Evolutionary conservation across 1,140 invertebrate species (phyloP).

Genomic region (Drosophila pandora): DNA sequence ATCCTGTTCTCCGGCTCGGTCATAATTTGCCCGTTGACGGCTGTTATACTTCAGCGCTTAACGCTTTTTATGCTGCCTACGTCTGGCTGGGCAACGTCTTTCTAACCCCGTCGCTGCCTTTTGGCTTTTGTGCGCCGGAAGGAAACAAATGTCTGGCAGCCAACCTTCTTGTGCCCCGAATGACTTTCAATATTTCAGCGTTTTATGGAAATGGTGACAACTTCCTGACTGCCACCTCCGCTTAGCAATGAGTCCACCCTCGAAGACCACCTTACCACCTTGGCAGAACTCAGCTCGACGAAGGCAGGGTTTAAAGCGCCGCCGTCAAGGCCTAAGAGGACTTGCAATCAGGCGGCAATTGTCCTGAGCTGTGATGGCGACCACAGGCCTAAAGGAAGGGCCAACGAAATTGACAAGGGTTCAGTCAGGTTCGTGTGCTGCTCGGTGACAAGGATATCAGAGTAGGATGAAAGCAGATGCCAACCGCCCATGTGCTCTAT

Average conservation of each 20-base stretch:
- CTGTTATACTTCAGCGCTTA: slow-evolving; percentile 67
- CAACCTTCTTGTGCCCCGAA: slow-evolving; percentile 56
- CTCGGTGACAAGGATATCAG: slow-evolving; percentile 16
- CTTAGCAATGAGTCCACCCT: slow-evolving; percentile 25
- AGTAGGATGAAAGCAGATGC: neutral
- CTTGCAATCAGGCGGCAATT: slow-evolving; percentile 51
- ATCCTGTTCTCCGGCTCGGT: slow-evolving; percentile 27
- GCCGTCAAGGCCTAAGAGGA: slow-evolving; percentile 21
- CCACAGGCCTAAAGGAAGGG: slow-evolving; percentile 23
- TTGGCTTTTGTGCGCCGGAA: slow-evolving; percentile 56
- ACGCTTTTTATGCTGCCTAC: slow-evolving; percentile 44
- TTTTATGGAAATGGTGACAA: slow-evolving; percentile 75
- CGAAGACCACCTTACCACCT: neutral
- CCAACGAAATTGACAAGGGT: slow-evolving; percentile 60
- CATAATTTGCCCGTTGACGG: slow-evolving; percentile 75
- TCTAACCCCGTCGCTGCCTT: slow-evolving; percentile 25
- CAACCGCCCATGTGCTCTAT: neutral
- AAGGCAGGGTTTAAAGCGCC: slow-evolving; percentile 44
- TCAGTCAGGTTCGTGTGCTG: slow-evolving; percentile 24
- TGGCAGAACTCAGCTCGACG: neutral
- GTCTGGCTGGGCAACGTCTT: neutral
- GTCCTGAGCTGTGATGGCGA: slow-evolving; percentile 40
- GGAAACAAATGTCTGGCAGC: slow-evolving; percentile 73
- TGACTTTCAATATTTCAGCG: slow-evolving; percentile 79
- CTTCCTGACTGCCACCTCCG: slow-evolving; percentile 57